Evolutionary conservation across 2,888 invertebrate species (phyloP).

Genomic region (Perizoma flavofasciatum): DNA sequence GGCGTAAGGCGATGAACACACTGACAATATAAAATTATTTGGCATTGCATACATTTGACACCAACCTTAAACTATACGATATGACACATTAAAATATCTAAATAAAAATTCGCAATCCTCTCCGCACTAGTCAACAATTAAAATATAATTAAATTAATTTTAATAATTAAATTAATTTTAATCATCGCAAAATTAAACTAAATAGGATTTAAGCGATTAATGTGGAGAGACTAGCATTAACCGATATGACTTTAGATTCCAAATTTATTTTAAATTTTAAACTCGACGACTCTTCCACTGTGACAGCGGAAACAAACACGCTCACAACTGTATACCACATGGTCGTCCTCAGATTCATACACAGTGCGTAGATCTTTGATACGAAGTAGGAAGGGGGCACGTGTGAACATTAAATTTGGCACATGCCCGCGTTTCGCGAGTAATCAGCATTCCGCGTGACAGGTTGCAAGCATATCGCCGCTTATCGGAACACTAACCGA

Average conservation of each 20-base stretch:
- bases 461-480: too few relatives aligned
- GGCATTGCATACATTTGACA: constrained; percentile 49
- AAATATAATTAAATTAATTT: constrained; percentile 49
- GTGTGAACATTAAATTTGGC: too few relatives aligned
- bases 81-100: constrained; percentile 56
- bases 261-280: constrained; percentile 5
- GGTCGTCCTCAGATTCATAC: not conserved
- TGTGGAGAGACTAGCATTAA: constrained; percentile 46
- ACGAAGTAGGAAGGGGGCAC: too few relatives aligned
- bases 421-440: too few relatives aligned
- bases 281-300: too few relatives aligned
- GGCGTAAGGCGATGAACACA: constrained; percentile 25
- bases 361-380: too few relatives aligned
- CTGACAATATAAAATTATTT: constrained; percentile 42
- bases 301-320: too few relatives aligned
- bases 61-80: constrained; percentile 53
- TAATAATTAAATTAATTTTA: constrained; percentile 46
- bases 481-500: too few relatives aligned
- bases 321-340: not conserved
- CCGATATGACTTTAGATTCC: constrained; percentile 26
- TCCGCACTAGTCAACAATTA: constrained; percentile 57
- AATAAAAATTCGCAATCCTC: constrained; percentile 53
- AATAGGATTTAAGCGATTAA: constrained; percentile 42
- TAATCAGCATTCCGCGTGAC: too few relatives aligned
- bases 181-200: constrained; percentile 58